These are phyloP conservation scores for Esox masquinongy DNA, from an alignment of 2,797 vertebrate species.

Conservation along the genomic window DNA sequence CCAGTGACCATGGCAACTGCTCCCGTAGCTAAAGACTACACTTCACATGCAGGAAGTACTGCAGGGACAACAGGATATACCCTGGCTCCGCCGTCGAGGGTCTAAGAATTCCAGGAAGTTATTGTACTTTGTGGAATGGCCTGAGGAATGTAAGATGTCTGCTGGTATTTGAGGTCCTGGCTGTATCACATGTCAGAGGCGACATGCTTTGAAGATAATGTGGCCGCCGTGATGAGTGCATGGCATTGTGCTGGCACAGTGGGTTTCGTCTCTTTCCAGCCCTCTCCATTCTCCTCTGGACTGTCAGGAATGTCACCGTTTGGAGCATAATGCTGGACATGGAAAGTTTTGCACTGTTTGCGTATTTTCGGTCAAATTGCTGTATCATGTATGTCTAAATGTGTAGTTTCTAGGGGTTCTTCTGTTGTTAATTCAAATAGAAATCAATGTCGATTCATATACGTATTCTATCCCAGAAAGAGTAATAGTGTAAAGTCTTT, in stretches of 20 bases:
- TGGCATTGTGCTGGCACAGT: slow-evolving; percentile 43
- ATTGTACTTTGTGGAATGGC: slow-evolving; percentile 97
- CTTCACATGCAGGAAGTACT: slow-evolving; percentile 89
- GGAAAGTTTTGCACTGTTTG: neutral
- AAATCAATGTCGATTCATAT: slow-evolving; percentile 22
- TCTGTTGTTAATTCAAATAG: slow-evolving; percentile 15
- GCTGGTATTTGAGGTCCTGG: slow-evolving; percentile 76
- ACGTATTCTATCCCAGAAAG: slow-evolving; percentile 10
- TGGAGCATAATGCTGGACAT: neutral
- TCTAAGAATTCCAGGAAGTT: slow-evolving; percentile 99
- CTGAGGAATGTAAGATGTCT: slow-evolving; percentile 90
- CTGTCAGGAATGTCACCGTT: slow-evolving; percentile 17
- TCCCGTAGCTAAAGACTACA: slow-evolving; percentile 67
- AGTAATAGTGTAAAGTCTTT: neutral
- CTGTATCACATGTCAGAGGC: slow-evolving; percentile 71
- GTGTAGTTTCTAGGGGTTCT: neutral
- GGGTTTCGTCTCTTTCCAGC: slow-evolving; percentile 39
- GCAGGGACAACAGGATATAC: slow-evolving; percentile 99
- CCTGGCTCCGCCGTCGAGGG: slow-evolving; percentile 91
- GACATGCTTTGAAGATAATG: slow-evolving; percentile 84
- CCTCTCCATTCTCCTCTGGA: slow-evolving; percentile 21
- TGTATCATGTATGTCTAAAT: neutral
- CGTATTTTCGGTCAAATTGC: neutral
- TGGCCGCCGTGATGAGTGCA: slow-evolving; percentile 65
- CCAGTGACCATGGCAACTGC: slow-evolving; percentile 82